Percentiles rank a stretch among this genome's conserved stretches.
Evolutionary conservation across 37 sponge, comb jelly and placozoan genomes (phyloP).

Genomic region (Ephydatia muelleri): DNA sequence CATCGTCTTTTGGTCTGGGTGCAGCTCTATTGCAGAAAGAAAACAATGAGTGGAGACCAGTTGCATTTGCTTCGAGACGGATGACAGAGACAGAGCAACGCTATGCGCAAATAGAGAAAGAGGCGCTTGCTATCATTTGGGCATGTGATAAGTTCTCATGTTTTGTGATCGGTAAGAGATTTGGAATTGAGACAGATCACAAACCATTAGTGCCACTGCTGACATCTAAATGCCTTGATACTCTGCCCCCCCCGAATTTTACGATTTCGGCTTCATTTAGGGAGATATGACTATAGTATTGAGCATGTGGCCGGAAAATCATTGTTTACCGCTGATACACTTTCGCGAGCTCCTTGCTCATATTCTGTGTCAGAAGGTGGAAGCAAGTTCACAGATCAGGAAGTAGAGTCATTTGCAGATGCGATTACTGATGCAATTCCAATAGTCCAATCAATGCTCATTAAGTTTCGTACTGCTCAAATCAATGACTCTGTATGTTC

Average conservation of each 20-base stretch:
- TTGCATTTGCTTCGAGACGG: not conserved
- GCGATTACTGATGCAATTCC: constrained; percentile 9
- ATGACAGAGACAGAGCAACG: not conserved
- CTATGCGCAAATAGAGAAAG: constrained; percentile 31
- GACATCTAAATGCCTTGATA: constrained; percentile 20
- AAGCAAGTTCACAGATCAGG: constrained; percentile 1
- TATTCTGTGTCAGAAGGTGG: not conserved
- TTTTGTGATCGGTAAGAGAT: constrained; percentile 6
- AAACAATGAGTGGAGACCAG: not conserved
- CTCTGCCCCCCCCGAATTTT: constrained; percentile 14
- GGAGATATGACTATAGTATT: constrained; percentile 13
- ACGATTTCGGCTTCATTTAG: constrained; percentile 3
- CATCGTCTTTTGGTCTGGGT: constrained; percentile 13
- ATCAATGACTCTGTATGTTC: constrained; percentile 4
- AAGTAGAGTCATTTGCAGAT: constrained; percentile 2
- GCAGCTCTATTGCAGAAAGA: constrained; percentile 17
- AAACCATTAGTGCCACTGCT: constrained; percentile 27
- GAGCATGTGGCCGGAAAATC: not conserved
- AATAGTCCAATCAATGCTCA: not conserved
- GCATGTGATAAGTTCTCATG: constrained; percentile 29
- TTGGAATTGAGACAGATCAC: constrained; percentile 21
- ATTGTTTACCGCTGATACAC: constrained; percentile 17
- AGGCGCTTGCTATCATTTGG: constrained; percentile 26
- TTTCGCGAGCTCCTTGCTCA: constrained; percentile 23
- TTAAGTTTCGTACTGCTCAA: constrained; percentile 18